Base-by-base conservation (phyloP, 1,140 invertebrate genomes). In the Eciton burchellii region DNA sequence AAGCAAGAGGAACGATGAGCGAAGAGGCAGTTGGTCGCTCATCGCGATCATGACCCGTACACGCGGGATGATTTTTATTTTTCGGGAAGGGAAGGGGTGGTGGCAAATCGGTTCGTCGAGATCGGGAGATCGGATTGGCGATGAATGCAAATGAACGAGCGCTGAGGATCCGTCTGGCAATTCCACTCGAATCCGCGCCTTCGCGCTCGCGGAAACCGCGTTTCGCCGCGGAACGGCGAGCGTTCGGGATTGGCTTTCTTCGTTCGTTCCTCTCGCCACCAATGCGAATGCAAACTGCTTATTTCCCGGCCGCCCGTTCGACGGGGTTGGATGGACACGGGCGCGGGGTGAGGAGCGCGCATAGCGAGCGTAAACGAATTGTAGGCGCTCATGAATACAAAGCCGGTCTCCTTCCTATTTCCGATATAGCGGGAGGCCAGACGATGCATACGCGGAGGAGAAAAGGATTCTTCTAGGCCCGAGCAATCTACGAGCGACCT, bases 261-360 rank as follows among this genome's bases (percentile, higher is more conserved):
- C 49, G 6, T 43, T 65, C 59, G 59, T 63, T 49, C 26, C 24
- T 11, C 29, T 47, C 35, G 47, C 35, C 26, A 52, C 59, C 35
- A 79, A 79, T 79, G 49, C 59, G 49, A 79, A 79, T 79, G 49
- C 62, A 68, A 77, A 77, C 62, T 56, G 74, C 35, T 79, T 79
- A 79, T 79, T 79, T 68, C 63, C 68, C 21, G 57, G 57, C 49
- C 41, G 72, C n/a, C 26, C 41, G 12, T 79, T 79, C 63, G 49
- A 63, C 49, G 43, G 56, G 41, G 41, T 14, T 35, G 35, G 74
- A 68, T 26, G 56, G 62, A 77, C n/a, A 60, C 6, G 43, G 16
- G 21, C 35, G 21, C 19, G 47, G 43, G 41, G 19, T 3, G 9
- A 24, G 14, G n/a, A 14, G 2, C 14, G 21, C 52, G 41, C 9